Conservation (phyloP, 2,113 vertebrate genomes). For the Phrynocephalus versicolor region DNA sequence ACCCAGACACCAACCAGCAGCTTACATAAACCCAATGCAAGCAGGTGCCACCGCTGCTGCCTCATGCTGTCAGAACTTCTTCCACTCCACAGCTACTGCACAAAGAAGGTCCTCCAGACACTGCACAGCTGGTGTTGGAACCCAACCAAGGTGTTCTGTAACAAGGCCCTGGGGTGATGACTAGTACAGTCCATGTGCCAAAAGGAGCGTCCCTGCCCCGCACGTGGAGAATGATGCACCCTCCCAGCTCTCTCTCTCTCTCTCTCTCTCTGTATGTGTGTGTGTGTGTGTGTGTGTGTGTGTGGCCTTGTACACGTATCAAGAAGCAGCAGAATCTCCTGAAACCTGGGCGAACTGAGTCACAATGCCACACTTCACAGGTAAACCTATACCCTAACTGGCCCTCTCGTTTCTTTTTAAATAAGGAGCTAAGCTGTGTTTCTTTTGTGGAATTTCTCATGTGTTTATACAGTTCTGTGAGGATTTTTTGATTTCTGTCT, state of each 20-base stretch:
- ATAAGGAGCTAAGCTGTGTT: not conserved
- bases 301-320: not conserved
- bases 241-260: too few relatives aligned
- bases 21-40: conserved; percentile 11
- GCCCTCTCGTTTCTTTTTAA: not conserved
- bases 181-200: not conserved
- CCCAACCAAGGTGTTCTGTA: conserved; percentile 39
- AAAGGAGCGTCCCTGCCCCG: not conserved
- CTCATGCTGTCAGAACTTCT: conserved; percentile 34
- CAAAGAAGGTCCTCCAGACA: rapidly evolving
- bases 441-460: not conserved
- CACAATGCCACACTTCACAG: conserved; percentile 54
- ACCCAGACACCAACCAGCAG: not conserved
- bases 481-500: too few relatives aligned
- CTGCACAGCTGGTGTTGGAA: not conserved
- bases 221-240: not conserved
- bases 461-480: too few relatives aligned
- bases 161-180: not conserved
- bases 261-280: too few relatives aligned
- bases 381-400: conserved; percentile 29
- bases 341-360: conserved; percentile 5
- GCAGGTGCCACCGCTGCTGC: not conserved
- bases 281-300: not conserved
- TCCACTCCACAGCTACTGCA: not conserved
- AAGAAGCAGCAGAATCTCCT: conserved; percentile 22